Evolutionary conservation across 1,140 invertebrate species (phyloP).

Genomic region (Conus ventricosus): DNA sequence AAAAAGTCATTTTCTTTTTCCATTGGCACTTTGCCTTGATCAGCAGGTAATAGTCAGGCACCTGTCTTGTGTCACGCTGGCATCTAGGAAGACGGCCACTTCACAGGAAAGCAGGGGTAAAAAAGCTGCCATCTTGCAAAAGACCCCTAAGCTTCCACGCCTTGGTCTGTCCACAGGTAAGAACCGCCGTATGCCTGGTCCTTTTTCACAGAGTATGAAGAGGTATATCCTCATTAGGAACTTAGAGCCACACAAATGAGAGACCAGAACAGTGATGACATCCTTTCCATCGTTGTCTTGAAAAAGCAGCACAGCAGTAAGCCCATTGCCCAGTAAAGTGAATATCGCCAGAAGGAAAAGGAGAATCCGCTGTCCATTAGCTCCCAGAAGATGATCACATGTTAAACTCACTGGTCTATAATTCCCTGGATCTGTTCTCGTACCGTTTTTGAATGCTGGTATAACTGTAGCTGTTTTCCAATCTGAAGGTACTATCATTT

Average conservation of each 20-base stretch:
- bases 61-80: conserved; percentile 49
- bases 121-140: conserved; percentile 13
- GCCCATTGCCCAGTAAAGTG: conserved; percentile 48
- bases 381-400: conserved; percentile 49
- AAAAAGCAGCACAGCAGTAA: conserved; percentile 12
- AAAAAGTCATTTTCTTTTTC: not conserved
- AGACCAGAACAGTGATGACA: conserved; percentile 22
- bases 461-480: too few species aligned
- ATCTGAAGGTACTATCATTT: too few species aligned
- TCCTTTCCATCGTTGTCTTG: not conserved
- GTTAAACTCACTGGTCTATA: too few species aligned
- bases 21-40: not conserved
- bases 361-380: conserved; percentile 27
- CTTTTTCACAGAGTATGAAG: conserved; percentile 14
- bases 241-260: conserved; percentile 44
- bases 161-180: conserved; percentile 26
- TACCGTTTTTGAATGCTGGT: too few species aligned
- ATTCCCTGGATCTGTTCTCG: too few species aligned
- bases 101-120: conserved; percentile 38
- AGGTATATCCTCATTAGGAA: conserved; percentile 34
- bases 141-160: conserved; percentile 21
- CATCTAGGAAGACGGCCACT: conserved; percentile 22
- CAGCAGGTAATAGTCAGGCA: not conserved
- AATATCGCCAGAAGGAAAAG: conserved; percentile 47
- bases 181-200: conserved; percentile 53